phyloP scores from a whole-genome alignment of 2,113 vertebrate genomes.

The Chionomys nivalis region DNA sequence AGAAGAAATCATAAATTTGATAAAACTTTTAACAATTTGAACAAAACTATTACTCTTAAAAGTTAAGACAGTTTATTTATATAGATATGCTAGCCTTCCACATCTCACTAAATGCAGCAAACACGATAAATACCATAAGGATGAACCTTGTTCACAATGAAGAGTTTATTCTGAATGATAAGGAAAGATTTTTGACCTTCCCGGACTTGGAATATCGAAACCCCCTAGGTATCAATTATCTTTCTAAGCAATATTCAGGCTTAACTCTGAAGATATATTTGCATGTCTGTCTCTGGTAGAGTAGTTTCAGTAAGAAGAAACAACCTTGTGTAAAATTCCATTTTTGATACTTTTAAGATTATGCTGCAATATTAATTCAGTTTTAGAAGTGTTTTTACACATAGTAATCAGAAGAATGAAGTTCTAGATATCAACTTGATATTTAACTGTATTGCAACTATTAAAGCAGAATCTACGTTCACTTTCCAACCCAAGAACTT shows the following conservation, averaged over 20 bases:
- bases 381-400: not conserved
- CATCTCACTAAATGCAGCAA: not conserved
- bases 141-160: not conserved
- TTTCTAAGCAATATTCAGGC: not conserved
- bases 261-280: not conserved
- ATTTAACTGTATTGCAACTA: not conserved
- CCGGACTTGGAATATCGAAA: not conserved
- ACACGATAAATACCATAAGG: not conserved
- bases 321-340: not conserved
- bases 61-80: not conserved
- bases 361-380: not conserved
- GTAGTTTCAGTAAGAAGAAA: not conserved
- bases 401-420: not conserved
- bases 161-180: not conserved
- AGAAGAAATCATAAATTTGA: not conserved
- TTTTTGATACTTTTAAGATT: conserved; percentile 9
- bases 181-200: not conserved
- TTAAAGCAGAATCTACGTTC: conserved; percentile 22
- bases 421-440: not conserved
- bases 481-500: not conserved
- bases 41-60: not conserved
- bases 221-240: not conserved
- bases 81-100: not conserved
- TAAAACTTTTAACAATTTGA: not conserved
- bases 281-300: not conserved